phyloP scores from a whole-genome alignment of 2,113 vertebrate species.

The Cebus imitator region DNA sequence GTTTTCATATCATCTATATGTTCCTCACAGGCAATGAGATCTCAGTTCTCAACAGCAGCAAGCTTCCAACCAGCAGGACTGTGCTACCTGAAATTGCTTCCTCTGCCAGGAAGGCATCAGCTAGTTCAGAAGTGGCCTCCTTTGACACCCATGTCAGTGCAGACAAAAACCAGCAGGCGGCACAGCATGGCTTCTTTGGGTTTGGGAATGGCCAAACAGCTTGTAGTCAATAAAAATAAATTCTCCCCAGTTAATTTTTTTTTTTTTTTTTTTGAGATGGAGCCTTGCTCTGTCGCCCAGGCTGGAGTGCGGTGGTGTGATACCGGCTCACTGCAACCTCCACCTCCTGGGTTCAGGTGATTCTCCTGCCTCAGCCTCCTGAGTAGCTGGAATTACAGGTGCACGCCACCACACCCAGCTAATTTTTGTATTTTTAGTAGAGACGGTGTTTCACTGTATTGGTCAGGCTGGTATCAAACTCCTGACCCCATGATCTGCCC shows the following conservation, averaged over 20 bases:
- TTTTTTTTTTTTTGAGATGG: neutral
- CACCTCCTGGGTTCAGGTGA: neutral
- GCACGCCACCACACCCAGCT: accelerated
- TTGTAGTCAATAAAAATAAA: neutral
- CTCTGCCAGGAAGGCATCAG: accelerated
- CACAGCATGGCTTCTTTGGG: neutral
- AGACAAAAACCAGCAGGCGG: neutral
- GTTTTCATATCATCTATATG: neutral
- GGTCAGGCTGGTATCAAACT: neutral
- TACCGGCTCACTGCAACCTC: neutral
- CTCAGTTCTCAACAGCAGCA: neutral
- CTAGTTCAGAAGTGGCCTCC: neutral
- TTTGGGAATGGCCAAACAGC: neutral
- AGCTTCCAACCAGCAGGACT: neutral
- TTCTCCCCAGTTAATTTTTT: no score
- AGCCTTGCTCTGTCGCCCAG: neutral
- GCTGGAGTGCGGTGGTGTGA: neutral
- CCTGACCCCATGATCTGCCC: no score
- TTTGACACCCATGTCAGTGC: accelerated
- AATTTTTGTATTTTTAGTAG: no score
- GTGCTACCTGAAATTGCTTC: no score
- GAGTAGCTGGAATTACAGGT: neutral
- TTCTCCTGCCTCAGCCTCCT: neutral
- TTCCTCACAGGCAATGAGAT: neutral
- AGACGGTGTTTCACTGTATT: no score